Evolutionary conservation across 2,797 vertebrate species (phyloP).

Genomic region (Apodemus agrarius): DNA sequence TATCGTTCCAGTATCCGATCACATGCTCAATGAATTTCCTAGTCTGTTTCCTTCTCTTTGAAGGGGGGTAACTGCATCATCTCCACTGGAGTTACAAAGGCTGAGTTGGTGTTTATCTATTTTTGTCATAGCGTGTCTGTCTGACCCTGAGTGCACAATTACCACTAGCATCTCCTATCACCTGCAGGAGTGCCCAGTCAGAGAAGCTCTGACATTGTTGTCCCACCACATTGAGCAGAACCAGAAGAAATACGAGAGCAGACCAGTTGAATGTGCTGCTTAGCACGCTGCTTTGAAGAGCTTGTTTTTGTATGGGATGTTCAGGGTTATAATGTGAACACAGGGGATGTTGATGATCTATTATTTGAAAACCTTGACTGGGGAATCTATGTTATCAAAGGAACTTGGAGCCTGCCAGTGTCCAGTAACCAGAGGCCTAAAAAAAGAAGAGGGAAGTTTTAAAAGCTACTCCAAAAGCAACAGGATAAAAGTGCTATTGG

Average conservation of each 20-base stretch:
- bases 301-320: slow-evolving; percentile 21
- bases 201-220: background rate
- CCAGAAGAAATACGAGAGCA: background rate
- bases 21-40: background rate
- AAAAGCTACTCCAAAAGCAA: slow-evolving; percentile 77
- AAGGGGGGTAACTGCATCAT: slow-evolving; percentile 31
- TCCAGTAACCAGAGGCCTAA: slow-evolving; percentile 64
- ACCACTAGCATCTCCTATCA: slow-evolving; percentile 22
- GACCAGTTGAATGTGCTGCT: background rate
- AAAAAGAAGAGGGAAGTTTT: slow-evolving; percentile 70
- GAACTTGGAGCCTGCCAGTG: slow-evolving; percentile 49
- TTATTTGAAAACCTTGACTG: slow-evolving; percentile 64
- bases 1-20: background rate
- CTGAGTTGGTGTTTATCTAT: background rate
- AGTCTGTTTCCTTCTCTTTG: slow-evolving; percentile 53
- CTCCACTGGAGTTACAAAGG: slow-evolving; percentile 26
- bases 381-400: slow-evolving; percentile 68
- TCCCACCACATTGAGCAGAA: background rate
- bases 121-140: background rate
- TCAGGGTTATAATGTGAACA: slow-evolving; percentile 46
- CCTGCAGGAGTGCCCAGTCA: background rate
- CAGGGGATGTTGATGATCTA: slow-evolving; percentile 33
- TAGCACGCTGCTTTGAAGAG: slow-evolving; percentile 21
- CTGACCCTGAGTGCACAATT: background rate
- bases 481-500: slow-evolving; percentile 74